These are phyloP conservation scores for Ciconia stormi DNA, from an alignment of 2,113 vertebrate species.

Conservation along the genomic window DNA sequence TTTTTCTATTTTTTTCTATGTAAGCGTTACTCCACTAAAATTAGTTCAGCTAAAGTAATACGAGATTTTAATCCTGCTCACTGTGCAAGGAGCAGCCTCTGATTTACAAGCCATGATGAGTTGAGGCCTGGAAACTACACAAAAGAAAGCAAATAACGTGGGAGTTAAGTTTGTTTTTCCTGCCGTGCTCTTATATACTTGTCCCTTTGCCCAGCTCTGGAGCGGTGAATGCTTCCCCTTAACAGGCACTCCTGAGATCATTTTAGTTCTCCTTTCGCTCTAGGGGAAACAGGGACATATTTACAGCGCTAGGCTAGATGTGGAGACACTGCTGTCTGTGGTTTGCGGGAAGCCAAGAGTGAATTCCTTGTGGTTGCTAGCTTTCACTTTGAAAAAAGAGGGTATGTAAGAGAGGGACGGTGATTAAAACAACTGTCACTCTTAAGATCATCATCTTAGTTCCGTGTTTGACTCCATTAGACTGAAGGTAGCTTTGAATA, in stretches of 20 bases:
- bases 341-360: not conserved
- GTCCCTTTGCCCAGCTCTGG: not conserved
- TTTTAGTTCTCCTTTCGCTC: not conserved
- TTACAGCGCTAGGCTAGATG: not conserved
- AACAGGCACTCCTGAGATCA: not conserved
- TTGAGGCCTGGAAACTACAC: not conserved
- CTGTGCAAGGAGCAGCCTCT: not conserved
- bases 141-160: not conserved
- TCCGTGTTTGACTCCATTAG: not conserved
- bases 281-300: fast-evolving
- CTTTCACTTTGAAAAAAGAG: not conserved
- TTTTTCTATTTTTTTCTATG: not conserved
- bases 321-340: not conserved
- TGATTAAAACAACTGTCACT: not conserved
- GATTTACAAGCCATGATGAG: not conserved
- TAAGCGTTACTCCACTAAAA: not conserved
- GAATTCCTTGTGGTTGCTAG: not conserved
- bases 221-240: not conserved
- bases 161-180: not conserved
- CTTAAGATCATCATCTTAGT: not conserved
- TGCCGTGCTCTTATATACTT: not conserved
- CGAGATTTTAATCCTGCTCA: not conserved
- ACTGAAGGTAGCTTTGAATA: not conserved
- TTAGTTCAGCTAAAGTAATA: not conserved
- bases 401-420: not conserved